Conservation (phyloP, 2,888 invertebrate genomes). For the Keiferia lycopersicella region DNA sequence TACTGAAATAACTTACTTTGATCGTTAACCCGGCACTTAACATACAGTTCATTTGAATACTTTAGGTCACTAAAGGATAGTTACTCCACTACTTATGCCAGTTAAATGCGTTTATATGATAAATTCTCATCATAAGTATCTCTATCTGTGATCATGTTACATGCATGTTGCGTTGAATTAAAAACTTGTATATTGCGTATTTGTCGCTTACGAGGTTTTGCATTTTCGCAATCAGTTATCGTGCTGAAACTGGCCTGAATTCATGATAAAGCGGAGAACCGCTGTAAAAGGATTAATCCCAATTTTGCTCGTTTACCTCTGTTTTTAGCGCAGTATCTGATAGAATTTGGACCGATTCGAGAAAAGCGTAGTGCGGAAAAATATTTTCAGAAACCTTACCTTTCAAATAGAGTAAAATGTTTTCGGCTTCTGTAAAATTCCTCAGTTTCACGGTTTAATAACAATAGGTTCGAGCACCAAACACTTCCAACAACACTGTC, state of each 20-base stretch:
- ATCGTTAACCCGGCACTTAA: conserved; percentile 6
- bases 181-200: conserved; percentile 5
- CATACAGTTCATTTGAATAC: conserved; percentile 7
- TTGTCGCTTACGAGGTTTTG: conserved; percentile 4
- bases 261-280: not conserved
- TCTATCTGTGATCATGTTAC: not conserved
- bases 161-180: not conserved
- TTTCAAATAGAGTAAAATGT: conserved; percentile 76
- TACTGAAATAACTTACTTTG: not conserved
- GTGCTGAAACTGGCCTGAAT: conserved; percentile 1
- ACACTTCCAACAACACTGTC: conserved; percentile 62
- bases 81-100: not conserved
- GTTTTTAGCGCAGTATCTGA: not conserved
- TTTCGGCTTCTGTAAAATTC: conserved; percentile 67
- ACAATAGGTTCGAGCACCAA: conserved; percentile 54
- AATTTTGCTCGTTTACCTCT: not conserved
- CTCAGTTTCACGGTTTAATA: conserved; percentile 67
- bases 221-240: not conserved
- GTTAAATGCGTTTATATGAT: conserved; percentile 12
- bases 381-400: conserved; percentile 50
- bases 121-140: not conserved
- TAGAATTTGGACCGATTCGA: conserved; percentile 62
- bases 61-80: conserved; percentile 13
- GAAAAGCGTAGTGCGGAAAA: conserved; percentile 24
- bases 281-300: not conserved